Evolutionary conservation across 2,888 invertebrate genomes (phyloP).

Genomic region (Lathronympha strigana): DNA sequence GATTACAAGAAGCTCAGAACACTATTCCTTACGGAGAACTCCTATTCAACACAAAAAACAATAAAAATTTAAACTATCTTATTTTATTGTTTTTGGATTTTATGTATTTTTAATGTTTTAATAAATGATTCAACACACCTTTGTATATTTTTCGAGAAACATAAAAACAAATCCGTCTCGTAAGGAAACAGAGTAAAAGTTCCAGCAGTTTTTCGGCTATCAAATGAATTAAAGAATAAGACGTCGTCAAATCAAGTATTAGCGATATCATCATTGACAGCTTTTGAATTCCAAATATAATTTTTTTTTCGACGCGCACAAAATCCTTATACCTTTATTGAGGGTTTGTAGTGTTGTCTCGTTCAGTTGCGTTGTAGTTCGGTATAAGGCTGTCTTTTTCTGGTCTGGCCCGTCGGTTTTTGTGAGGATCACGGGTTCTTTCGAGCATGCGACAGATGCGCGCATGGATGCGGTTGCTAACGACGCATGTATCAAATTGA

Average conservation of each 20-base stretch:
- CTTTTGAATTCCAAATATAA: slow-evolving; percentile 56
- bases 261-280: slow-evolving; percentile 54
- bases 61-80: too few relatives aligned
- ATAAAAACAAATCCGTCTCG: slow-evolving; percentile 44
- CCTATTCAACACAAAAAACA: slow-evolving; percentile 37
- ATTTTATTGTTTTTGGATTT: too few relatives aligned
- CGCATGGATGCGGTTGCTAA: slow-evolving; percentile 79
- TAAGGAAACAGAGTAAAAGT: slow-evolving; percentile 35
- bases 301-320: slow-evolving; percentile 51
- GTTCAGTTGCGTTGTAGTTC: slow-evolving; percentile 50
- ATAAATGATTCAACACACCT: slow-evolving; percentile 37
- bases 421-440: slow-evolving; percentile 76
- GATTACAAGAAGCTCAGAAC: slow-evolving; percentile 65
- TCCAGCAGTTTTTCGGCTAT: slow-evolving; percentile 40
- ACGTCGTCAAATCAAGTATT: slow-evolving; percentile 38
- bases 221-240: slow-evolving; percentile 28
- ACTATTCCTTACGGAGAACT: slow-evolving; percentile 41
- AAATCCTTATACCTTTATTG: slow-evolving; percentile 58
- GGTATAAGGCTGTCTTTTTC: slow-evolving; percentile 63
- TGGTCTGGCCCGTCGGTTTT: slow-evolving; percentile 69
- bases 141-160: slow-evolving; percentile 59
- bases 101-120: too few relatives aligned
- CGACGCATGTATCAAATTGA: slow-evolving; percentile 78
- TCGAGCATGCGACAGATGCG: slow-evolving; percentile 81
- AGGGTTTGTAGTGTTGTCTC: slow-evolving; percentile 53